phyloP scores from a whole-genome alignment of 2,888 invertebrate genomes.

The Elegia similella region DNA sequence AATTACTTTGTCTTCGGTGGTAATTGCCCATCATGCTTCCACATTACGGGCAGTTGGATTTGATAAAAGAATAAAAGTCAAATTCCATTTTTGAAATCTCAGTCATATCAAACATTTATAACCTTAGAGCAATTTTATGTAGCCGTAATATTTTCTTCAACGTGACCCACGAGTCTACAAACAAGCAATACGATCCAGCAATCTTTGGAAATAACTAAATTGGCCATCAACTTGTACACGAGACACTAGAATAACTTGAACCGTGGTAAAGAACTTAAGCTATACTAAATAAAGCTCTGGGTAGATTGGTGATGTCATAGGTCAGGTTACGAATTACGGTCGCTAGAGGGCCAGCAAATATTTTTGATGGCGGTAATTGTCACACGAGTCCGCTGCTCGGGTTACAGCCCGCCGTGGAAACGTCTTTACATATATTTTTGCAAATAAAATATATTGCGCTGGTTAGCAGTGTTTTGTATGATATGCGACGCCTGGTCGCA shows the following conservation, averaged over 20 bases:
- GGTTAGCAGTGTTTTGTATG: neutral
- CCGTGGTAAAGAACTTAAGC: conserved; percentile 17
- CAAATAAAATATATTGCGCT: conserved; percentile 6
- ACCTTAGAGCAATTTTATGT: conserved; percentile 23
- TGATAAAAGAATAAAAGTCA: too few species aligned
- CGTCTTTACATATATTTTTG: conserved; percentile 24
- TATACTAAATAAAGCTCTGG: conserved; percentile 23
- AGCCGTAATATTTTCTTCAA: conserved; percentile 54
- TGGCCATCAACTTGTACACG: conserved; percentile 43
- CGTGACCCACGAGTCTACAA: conserved; percentile 68
- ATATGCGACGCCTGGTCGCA: neutral
- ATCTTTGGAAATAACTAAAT: conserved; percentile 65
- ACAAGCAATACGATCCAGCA: conserved; percentile 68
- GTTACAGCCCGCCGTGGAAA: conserved; percentile 38
- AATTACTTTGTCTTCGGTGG: too few species aligned
- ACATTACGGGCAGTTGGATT: too few species aligned
- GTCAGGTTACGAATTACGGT: conserved; percentile 72
- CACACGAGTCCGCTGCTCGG: conserved; percentile 61
- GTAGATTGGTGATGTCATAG: conserved; percentile 28
- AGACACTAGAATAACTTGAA: conserved; percentile 34
- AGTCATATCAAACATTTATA: conserved; percentile 11
- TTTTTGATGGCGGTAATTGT: conserved; percentile 77
- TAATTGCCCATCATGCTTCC: too few species aligned
- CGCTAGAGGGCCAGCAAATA: conserved; percentile 74
- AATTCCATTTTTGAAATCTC: neutral